phyloP scores from a whole-genome alignment of 2,888 invertebrate species.

The Phanerotoma sp. region DNA sequence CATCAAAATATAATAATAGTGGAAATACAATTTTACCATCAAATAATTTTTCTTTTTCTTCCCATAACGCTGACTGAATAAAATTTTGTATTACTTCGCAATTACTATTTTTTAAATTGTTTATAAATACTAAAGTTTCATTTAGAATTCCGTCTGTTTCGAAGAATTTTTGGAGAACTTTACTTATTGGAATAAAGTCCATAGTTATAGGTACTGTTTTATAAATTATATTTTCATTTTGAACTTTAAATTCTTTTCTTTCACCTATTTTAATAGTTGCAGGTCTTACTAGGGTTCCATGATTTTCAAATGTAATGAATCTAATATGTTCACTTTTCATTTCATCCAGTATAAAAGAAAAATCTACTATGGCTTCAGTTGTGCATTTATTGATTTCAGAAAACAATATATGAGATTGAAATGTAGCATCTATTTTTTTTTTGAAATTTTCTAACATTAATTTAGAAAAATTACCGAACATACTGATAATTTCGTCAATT shows the following conservation, averaged over 20 bases:
- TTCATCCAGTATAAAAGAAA: neutral
- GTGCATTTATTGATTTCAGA: neutral
- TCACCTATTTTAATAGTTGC: neutral
- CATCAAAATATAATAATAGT: conserved; percentile 30
- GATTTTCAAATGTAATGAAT: neutral
- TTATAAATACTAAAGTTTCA: neutral
- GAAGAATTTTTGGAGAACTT: neutral
- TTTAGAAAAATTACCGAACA: neutral
- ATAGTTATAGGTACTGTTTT: neutral
- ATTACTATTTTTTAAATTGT: neutral
- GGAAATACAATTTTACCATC: conserved; percentile 24
- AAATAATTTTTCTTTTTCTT: conserved; percentile 11
- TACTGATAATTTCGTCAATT: neutral
- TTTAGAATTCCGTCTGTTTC: neutral
- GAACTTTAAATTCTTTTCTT: neutral
- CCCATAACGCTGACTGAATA: conserved; percentile 10
- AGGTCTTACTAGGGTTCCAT: neutral
- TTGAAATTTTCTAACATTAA: neutral
- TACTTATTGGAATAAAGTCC: neutral
- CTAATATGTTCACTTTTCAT: too few relatives aligned
- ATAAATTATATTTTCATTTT: neutral
- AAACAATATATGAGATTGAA: neutral
- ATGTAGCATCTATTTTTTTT: neutral
- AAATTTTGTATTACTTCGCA: conserved; percentile 1
- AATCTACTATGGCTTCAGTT: neutral